phyloP scores from a whole-genome alignment of 2,888 invertebrate species.

The Melinopterus prodromus region DNA sequence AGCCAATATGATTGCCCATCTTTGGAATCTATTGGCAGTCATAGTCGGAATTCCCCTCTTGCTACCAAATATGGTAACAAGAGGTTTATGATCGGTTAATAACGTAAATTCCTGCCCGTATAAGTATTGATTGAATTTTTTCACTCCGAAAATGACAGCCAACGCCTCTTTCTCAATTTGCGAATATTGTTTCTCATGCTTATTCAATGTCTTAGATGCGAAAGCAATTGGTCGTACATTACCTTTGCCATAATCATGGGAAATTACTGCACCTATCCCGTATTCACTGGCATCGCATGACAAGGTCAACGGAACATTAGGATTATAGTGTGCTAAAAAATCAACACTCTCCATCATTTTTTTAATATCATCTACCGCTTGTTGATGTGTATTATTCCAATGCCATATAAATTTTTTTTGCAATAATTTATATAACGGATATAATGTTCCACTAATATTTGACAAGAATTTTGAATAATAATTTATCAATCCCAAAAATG shows the following conservation, averaged over 20 bases:
- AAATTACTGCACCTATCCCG: slow-evolving; percentile 33
- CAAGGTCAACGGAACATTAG: slow-evolving; percentile 35
- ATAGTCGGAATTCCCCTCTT: slow-evolving; percentile 37
- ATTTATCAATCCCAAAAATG: slow-evolving; percentile 49
- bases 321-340: slow-evolving; percentile 43
- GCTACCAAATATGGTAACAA: slow-evolving; percentile 43
- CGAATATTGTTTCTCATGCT: slow-evolving; percentile 33
- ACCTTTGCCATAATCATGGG: slow-evolving; percentile 35
- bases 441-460: slow-evolving; percentile 39
- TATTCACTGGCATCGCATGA: slow-evolving; percentile 33
- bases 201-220: slow-evolving; percentile 34
- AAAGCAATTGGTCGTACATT: slow-evolving; percentile 32
- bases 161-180: slow-evolving; percentile 33
- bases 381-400: slow-evolving; percentile 45
- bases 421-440: slow-evolving; percentile 45
- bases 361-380: slow-evolving; percentile 45
- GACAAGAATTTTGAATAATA: slow-evolving; percentile 51
- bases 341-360: slow-evolving; percentile 35
- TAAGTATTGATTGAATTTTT: slow-evolving; percentile 56
- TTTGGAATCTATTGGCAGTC: slow-evolving; percentile 27
- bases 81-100: slow-evolving; percentile 42
- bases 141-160: slow-evolving; percentile 54
- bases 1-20: slow-evolving; percentile 7
- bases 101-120: slow-evolving; percentile 49
- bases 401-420: slow-evolving; percentile 42